Conservation (phyloP, 2,797 vertebrate genomes). For the Capromys pilorides region DNA sequence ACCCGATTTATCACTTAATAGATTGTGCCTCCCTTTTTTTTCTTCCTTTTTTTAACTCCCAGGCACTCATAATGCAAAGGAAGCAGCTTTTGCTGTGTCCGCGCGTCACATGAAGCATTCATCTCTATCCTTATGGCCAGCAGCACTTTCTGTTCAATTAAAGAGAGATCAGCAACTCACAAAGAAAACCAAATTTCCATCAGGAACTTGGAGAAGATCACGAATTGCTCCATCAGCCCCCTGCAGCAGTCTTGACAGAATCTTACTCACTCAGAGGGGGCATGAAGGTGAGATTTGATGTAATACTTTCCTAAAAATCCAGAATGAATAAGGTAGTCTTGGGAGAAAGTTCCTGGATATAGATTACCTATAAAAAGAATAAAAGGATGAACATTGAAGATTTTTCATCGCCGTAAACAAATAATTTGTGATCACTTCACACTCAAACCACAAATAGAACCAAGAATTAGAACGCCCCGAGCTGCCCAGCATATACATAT, state of each 20-base stretch:
- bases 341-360: conserved; percentile 86
- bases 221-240: conserved; percentile 62
- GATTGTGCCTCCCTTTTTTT: not conserved
- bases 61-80: not conserved
- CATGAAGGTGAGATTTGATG: conserved; percentile 77
- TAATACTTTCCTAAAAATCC: conserved; percentile 82
- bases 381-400: conserved; percentile 87
- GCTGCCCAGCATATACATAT: conserved; percentile 90
- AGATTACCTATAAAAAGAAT: conserved; percentile 89
- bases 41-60: not conserved
- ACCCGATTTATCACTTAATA: fast-evolving
- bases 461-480: conserved; percentile 88
- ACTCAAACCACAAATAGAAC: conserved; percentile 85
- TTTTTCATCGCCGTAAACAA: conserved; percentile 88
- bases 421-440: conserved; percentile 88
- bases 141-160: conserved; percentile 68
- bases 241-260: not conserved
- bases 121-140: not conserved
- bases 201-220: conserved; percentile 60
- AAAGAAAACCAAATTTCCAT: conserved; percentile 65
- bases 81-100: not conserved
- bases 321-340: conserved; percentile 81
- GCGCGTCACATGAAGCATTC: not conserved
- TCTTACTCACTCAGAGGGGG: not conserved
- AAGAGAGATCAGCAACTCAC: conserved; percentile 10